A percentile compares a stretch with the other conserved stretches of the same genome.
phyloP scores from a whole-genome alignment of 2,888 invertebrate species.

The Agriopis leucophaearia region DNA sequence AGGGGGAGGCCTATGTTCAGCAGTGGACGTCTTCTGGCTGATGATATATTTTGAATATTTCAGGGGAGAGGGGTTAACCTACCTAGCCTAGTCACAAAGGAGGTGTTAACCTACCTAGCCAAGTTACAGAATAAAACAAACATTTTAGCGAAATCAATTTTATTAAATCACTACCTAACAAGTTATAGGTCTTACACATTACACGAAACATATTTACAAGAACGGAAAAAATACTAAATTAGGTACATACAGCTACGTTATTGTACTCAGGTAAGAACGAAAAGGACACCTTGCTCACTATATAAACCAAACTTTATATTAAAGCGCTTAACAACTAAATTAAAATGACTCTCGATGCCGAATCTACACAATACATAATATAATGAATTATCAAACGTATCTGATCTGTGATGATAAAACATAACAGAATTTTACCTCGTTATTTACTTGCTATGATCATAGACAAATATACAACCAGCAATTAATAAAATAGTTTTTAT shows the following conservation, averaged over 20 bases:
- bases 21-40: no score
- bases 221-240: conserved; percentile 61
- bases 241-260: conserved; percentile 55
- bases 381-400: conserved; percentile 3
- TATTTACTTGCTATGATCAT: neutral
- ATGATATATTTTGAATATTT: no score
- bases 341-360: conserved; percentile 32
- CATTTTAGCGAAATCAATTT: conserved; percentile 69
- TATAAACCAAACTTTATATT: conserved; percentile 63
- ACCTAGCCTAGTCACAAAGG: no score
- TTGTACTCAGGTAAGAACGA: conserved; percentile 72
- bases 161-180: conserved; percentile 68
- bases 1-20: no score
- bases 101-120: no score
- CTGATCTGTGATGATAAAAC: conserved; percentile 29
- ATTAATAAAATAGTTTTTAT: no score
- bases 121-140: conserved; percentile 54
- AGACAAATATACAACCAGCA: no score
- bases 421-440: conserved; percentile 14
- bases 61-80: no score
- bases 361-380: conserved; percentile 5
- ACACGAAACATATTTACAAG: conserved; percentile 74
- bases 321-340: conserved; percentile 40
- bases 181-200: conserved; percentile 61
- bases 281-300: conserved; percentile 54